Evolutionary conservation across 2,797 vertebrate species (phyloP), one percentile per base, ranked within the genome.

Genomic region (Diglossa cyanea): DNA sequence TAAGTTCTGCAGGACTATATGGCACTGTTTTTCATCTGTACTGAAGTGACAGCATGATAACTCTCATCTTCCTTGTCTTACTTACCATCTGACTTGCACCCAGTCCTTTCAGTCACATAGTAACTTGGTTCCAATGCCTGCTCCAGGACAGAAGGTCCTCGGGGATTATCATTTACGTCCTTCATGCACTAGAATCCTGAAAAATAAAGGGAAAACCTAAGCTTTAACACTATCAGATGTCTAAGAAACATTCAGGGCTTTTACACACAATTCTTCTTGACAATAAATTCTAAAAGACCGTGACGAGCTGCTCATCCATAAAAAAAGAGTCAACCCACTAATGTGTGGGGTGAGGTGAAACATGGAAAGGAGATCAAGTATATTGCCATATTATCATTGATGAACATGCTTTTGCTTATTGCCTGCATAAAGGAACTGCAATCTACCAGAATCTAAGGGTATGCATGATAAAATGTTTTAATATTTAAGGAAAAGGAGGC

Each of bases 81-180:
- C 93, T 96, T 91, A 94, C 95, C 93, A 94, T 73, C 81, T 92
- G 78, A 94, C 63, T 92, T 44, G 63, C 70, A 79, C 57, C 65
- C 65, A 58, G 61, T 79, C 35, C 75, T 91, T 81, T 78, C 90
- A 96, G 83, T 97, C 94, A 97, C 95, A 94, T 71, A 44, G 68
- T 62, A 87, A 62, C 61, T 51, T 55, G 58, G 62, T 88, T 88
- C 54, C 65, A 88, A 6, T 61, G 63, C 55, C 72, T 94, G 45
- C 58, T 96, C 71, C 86, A 85, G 70, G 90, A 87, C 75, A 90
- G 75, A 81, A 28, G 68, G 90, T 66, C 91, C 65, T 91, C 75
- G 79, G 37, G 47, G 54, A 83, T 90, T 91, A 90, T 55, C 33
- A 73, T 75, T 93, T 96, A 91, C 4, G 9, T 95, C 61, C 62